These are phyloP conservation scores for Polyploca ridens DNA, from an alignment of 2,888 invertebrate genomes.

Conservation along the genomic window DNA sequence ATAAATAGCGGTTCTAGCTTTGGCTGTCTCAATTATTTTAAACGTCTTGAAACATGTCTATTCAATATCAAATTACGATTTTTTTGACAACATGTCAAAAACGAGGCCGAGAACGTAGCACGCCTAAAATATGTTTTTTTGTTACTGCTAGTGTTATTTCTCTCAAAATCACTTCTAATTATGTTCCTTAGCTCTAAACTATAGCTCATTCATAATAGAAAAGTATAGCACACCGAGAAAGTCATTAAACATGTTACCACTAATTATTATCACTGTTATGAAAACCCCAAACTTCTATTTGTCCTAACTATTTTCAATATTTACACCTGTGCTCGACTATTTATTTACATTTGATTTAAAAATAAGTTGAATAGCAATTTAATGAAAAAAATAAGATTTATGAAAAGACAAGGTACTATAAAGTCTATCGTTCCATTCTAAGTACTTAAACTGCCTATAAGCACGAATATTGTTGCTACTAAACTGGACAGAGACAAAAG, in stretches of 20 bases:
- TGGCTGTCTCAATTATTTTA: too few species aligned
- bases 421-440: conserved; percentile 31
- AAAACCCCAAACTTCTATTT: conserved; percentile 1
- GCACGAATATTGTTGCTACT: conserved; percentile 61
- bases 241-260: conserved; percentile 3
- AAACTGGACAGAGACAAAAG: conserved; percentile 40
- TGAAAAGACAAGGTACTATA: not conserved
- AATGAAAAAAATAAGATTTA: not conserved
- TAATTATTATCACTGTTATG: conserved; percentile 8
- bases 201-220: not conserved
- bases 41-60: too few species aligned
- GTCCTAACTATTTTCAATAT: conserved; percentile 32
- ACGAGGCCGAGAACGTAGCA: too few species aligned
- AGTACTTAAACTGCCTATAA: conserved; percentile 55
- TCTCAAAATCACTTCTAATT: not conserved
- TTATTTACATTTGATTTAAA: conserved; percentile 35
- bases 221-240: conserved; percentile 4
- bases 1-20: not conserved
- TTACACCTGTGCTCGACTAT: conserved; percentile 45
- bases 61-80: too few species aligned
- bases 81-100: too few species aligned
- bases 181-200: not conserved
- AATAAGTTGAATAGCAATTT: not conserved
- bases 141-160: not conserved
- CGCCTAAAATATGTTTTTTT: too few species aligned